Evolutionary conservation across 92 coral and sea anemone genomes (phyloP), one percentile per base, ranked within the genome.

Genomic region (Zoanthus sansibaricus): DNA sequence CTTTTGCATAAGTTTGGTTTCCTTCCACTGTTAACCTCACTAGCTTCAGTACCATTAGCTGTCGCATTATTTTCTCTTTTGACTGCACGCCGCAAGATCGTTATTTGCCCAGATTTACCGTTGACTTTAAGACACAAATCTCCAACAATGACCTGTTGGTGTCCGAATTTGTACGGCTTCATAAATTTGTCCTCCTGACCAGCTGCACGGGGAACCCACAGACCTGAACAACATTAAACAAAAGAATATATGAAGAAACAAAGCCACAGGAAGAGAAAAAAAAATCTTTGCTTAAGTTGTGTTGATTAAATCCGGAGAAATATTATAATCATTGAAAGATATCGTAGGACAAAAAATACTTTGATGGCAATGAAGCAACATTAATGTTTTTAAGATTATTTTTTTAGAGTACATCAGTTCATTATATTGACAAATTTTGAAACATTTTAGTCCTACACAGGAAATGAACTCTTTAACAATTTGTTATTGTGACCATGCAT

Each of bases 11-110:
- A 32, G 18, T 54, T 55, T 76, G 77, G 17, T 72, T 72, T 45
- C 15, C 16, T 69, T 48, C 16, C 51, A 49, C 12, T 11, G 55
- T 62, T 8, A 9, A 62, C 48, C 16, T 15, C 31, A 55, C 3
- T 47, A 47, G 78, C 46, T 18, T 74, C 78, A 3, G 78, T 74
- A 4, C 17, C 33, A 21, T 74, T 74, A 30, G 31, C 9, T 30
- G 82, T 76, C 21, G 82, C 30, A 25, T 76, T 76, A 25, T 76
- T 76, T 25, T 32, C 82, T 55, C 62, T 21, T 56, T 76, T 76
- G 20, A 52, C 54, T 25, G 42, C 48, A 0, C 82, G 67, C 68
- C 82, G 37, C 46, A 76, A 5, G n/a, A 76, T 31, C 0, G 47
- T 30, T 12, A 76, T 30, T n/a, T 5, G 21, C 7, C 79, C 79